These are phyloP conservation scores for Crocidura indochinensis DNA, from an alignment of 2,797 vertebrate species.

Conservation along the genomic window DNA sequence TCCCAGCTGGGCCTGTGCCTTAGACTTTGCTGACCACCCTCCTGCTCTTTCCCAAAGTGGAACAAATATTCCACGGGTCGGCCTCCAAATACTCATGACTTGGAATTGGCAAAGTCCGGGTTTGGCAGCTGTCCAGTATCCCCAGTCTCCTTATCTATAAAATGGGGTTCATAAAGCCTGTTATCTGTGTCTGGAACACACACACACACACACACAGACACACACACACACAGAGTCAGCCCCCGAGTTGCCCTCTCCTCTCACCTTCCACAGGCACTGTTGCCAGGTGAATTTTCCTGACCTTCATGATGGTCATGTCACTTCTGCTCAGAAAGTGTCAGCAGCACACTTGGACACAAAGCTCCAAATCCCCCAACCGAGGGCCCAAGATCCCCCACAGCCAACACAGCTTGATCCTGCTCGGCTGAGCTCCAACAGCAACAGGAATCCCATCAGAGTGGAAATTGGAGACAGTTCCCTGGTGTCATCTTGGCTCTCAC, in stretches of 20 bases:
- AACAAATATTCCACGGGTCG: not conserved
- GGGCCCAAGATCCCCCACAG: fast-evolving
- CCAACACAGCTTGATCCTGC: not conserved
- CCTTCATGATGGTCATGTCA: not conserved
- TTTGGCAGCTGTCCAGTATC: slow-evolving; percentile 63
- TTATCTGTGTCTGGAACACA: slow-evolving; percentile 49
- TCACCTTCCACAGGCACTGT: not conserved
- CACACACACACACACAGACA: not conserved
- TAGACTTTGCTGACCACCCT: not conserved
- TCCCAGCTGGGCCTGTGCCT: not conserved
- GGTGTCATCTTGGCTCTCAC: not conserved
- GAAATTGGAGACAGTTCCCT: not conserved
- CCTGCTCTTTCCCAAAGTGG: not conserved
- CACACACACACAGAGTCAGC: not conserved
- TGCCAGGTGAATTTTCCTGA: slow-evolving; percentile 46
- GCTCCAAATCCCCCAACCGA: not conserved
- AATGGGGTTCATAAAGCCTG: slow-evolving; percentile 71
- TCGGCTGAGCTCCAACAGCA: not conserved
- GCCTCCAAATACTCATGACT: not conserved
- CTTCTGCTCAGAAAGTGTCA: not conserved
- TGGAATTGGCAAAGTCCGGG: not conserved
- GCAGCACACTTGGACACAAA: not conserved
- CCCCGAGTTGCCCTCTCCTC: not conserved
- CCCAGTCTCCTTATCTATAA: slow-evolving; percentile 77
- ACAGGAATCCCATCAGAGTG: not conserved